Evolutionary conservation across 2,888 invertebrate genomes (phyloP).

Genomic region (Pheosia gnoma): DNA sequence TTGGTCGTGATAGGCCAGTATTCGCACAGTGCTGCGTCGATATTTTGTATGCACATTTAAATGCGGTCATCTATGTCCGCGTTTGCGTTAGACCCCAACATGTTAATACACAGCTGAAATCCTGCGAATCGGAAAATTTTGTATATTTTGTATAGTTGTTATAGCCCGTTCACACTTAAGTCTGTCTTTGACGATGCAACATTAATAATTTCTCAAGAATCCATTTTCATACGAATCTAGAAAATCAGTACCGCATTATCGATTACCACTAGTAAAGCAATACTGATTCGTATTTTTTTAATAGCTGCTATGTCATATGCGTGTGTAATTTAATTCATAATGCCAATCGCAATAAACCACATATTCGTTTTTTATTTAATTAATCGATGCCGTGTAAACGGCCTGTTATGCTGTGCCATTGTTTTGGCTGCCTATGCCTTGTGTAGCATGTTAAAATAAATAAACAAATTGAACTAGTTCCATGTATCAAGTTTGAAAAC

Average conservation of each 20-base stretch:
- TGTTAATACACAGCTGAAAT: constrained; percentile 66
- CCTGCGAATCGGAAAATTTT: constrained; percentile 57
- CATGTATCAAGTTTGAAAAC: constrained; percentile 27
- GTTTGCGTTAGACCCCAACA: constrained; percentile 54
- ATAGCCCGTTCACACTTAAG: not conserved
- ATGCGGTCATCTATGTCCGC: constrained; percentile 74
- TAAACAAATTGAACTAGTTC: constrained; percentile 21
- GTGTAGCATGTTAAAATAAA: constrained; percentile 32
- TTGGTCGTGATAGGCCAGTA: constrained; percentile 60
- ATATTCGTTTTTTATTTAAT: too few relatives aligned
- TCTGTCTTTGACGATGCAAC: not conserved
- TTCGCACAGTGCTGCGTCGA: constrained; percentile 75
- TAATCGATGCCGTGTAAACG: too few relatives aligned
- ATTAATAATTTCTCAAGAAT: too few relatives aligned
- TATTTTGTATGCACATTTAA: constrained; percentile 82
- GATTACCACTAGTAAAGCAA: too few relatives aligned
- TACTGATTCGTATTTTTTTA: too few relatives aligned
- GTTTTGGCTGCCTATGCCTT: constrained; percentile 27
- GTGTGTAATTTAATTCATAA: too few relatives aligned
- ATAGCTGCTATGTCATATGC: too few relatives aligned
- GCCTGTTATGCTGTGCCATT: constrained; percentile 36
- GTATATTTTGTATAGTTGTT: constrained; percentile 35
- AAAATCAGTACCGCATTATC: too few relatives aligned
- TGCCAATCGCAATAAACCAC: too few relatives aligned
- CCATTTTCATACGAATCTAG: too few relatives aligned